These are phyloP conservation scores for Campopleginae sp. DNA, from an alignment of 2,888 invertebrate genomes.

Conservation along the genomic window DNA sequence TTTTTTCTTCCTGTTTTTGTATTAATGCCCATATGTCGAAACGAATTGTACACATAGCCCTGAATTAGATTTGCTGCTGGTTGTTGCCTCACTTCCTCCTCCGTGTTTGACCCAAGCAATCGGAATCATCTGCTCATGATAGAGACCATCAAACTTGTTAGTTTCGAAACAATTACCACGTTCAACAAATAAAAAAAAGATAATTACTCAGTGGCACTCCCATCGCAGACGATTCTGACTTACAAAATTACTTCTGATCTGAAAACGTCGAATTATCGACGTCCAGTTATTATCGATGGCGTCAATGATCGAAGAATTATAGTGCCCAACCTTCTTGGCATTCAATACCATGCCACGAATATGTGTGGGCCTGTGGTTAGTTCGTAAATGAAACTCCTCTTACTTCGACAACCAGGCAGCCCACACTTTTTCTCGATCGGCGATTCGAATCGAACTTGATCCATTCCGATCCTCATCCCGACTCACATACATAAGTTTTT, in stretches of 20 bases:
- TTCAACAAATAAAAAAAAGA: slow-evolving; percentile 1
- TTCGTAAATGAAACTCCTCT: neutral
- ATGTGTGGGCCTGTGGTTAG: neutral
- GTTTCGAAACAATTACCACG: neutral
- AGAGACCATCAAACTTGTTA: neutral
- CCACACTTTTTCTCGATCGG: neutral
- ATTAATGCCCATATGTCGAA: neutral
- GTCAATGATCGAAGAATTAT: slow-evolving; percentile 18
- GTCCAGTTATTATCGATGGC: slow-evolving; percentile 10
- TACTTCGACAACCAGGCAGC: neutral
- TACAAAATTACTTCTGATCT: neutral
- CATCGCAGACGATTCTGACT: slow-evolving; percentile 15
- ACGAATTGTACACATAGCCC: neutral
- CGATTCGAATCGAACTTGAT: neutral
- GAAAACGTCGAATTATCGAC: slow-evolving; percentile 5
- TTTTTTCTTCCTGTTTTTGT: neutral
- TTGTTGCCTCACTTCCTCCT: neutral
- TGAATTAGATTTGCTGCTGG: neutral
- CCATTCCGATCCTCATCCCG: neutral
- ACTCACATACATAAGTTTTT: neutral
- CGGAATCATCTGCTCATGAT: neutral
- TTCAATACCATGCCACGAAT: neutral
- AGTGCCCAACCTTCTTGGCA: slow-evolving; percentile 24
- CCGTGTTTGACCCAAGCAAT: neutral
- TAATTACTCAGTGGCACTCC: slow-evolving; percentile 5